phyloP scores from a whole-genome alignment of 2,797 vertebrate species.

The Acipenser ruthenus region DNA sequence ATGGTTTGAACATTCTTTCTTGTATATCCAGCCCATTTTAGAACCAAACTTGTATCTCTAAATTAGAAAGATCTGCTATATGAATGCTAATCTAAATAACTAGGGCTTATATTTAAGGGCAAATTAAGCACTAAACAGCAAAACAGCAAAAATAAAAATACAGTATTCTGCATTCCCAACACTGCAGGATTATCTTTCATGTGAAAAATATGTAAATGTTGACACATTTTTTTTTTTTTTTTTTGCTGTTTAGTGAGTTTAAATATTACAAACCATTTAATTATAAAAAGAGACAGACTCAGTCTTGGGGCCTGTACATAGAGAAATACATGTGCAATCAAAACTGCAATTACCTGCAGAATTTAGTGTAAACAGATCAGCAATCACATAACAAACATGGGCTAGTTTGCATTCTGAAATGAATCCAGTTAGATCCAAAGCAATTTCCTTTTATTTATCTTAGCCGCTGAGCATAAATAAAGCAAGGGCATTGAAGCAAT shows the following conservation, averaged over 20 bases:
- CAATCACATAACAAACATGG: conserved; percentile 88
- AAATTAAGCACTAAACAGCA: too few species aligned
- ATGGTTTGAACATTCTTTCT: too few species aligned
- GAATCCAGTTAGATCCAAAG: conserved; percentile 99
- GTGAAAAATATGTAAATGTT: conserved; percentile 76
- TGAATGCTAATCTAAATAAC: too few species aligned
- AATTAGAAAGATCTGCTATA: too few species aligned
- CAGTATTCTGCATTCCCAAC: conserved; percentile 22
- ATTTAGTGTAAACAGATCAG: conserved; percentile 99
- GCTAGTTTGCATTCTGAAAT: conserved; percentile 99
- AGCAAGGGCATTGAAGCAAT: conserved; percentile 99
- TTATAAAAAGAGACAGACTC: conserved; percentile 87
- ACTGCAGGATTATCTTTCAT: conserved; percentile 50
- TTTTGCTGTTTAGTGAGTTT: conserved; percentile 38
- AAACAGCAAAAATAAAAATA: conserved; percentile 22
- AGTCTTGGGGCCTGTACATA: conserved; percentile 79
- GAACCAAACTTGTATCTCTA: too few species aligned
- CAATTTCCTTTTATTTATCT: conserved; percentile 99
- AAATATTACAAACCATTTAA: conserved; percentile 89
- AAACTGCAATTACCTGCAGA: conserved; percentile 99
- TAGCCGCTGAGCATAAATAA: conserved; percentile 97
- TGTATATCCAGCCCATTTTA: too few species aligned
- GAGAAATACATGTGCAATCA: conserved; percentile 98
- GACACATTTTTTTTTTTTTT: conserved; percentile 37
- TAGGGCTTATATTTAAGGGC: too few species aligned